Conservation (phyloP, 2,888 invertebrate genomes). For the Folsomia candida region DNA sequence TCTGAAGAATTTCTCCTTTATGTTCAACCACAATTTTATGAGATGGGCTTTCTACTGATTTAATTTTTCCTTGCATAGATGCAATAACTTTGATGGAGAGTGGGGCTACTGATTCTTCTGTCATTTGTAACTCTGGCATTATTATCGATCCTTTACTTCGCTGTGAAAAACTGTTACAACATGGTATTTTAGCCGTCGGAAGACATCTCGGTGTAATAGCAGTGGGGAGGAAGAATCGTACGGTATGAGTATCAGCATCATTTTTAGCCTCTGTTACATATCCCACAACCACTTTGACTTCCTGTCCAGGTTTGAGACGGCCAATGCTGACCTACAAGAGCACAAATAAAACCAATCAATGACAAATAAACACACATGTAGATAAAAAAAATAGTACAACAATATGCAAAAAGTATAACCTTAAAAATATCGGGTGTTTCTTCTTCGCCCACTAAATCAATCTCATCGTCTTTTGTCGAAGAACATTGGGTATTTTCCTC, state of each 20-base stretch:
- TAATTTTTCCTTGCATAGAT: constrained; percentile 42
- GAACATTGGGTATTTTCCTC: constrained; percentile 45
- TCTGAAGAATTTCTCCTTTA: constrained; percentile 27
- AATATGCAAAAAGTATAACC: too few relatives aligned
- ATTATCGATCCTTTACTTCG: constrained; percentile 42
- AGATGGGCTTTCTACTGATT: constrained; percentile 42
- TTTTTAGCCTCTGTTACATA: constrained; percentile 49
- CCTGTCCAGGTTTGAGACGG: constrained; percentile 44
- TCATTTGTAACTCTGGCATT: too few relatives aligned
- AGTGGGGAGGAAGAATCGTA: constrained; percentile 50
- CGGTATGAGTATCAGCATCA: constrained; percentile 40
- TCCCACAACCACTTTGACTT: constrained; percentile 47
- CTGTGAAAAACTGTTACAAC: background rate
- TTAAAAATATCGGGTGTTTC: constrained; percentile 47
- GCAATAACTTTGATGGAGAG: constrained; percentile 42
- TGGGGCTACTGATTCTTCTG: constrained; percentile 44
- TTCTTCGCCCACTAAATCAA: constrained; percentile 38
- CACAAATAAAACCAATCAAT: too few relatives aligned
- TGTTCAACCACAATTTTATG: constrained; percentile 39
- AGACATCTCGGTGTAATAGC: constrained; percentile 50
- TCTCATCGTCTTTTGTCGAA: constrained; percentile 21
- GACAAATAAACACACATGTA: too few relatives aligned
- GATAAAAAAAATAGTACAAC: too few relatives aligned
- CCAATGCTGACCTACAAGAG: too few relatives aligned
- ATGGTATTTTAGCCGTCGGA: background rate